Evolutionary conservation across 2,888 invertebrate species (phyloP).

Genomic region (Tenthredo amoena): DNA sequence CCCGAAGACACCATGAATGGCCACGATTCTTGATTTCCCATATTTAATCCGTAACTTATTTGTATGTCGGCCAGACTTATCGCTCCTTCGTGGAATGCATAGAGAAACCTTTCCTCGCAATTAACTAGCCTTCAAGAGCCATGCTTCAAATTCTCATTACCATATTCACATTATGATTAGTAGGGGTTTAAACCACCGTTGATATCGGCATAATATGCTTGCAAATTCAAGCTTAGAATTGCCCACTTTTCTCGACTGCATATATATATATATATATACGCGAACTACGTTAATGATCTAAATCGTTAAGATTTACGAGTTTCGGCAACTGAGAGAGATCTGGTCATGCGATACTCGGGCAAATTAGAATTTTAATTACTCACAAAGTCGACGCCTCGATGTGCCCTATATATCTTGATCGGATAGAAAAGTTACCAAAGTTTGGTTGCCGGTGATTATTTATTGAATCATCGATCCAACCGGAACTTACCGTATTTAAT

Average conservation of each 20-base stretch:
- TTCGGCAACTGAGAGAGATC: not conserved
- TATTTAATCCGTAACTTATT: constrained; percentile 44
- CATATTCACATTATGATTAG: not conserved
- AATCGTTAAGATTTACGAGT: constrained; percentile 8
- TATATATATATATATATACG: too few relatives aligned
- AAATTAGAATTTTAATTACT: constrained; percentile 8
- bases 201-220: not conserved
- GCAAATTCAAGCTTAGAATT: not conserved
- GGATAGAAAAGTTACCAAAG: not conserved
- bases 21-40: constrained; percentile 46
- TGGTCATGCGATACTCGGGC: not conserved
- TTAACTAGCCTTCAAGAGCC: not conserved
- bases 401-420: not conserved
- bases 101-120: constrained; percentile 5
- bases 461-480: not conserved
- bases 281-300: not conserved
- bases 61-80: constrained; percentile 22
- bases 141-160: not conserved
- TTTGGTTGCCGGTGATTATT: too few relatives aligned
- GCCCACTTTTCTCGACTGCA: not conserved
- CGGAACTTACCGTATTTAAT: not conserved
- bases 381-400: not conserved
- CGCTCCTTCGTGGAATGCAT: constrained; percentile 34
- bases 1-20: constrained; percentile 43
- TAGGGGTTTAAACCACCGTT: not conserved